Evolutionary conservation across 2,888 invertebrate species (phyloP).

Genomic region (Cosmia pyralina): DNA sequence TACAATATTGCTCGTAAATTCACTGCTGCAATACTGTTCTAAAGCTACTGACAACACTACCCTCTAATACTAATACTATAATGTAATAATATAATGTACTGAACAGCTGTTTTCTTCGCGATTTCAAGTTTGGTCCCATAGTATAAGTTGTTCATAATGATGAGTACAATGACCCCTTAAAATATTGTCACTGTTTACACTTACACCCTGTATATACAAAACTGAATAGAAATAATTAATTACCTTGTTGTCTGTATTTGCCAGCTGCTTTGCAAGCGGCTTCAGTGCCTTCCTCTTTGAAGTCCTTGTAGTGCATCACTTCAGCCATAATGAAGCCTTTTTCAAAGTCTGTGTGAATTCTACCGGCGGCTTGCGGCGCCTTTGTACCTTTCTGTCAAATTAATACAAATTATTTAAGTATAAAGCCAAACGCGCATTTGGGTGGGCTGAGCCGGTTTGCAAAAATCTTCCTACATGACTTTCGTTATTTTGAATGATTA

Average conservation of each 20-base stretch:
- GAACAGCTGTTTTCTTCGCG: too few species aligned
- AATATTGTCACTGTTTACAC: too few species aligned
- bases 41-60: too few species aligned
- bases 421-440: not conserved
- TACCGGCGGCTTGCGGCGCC: slow-evolving; percentile 99
- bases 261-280: slow-evolving; percentile 98
- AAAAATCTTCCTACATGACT: not conserved
- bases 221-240: not conserved
- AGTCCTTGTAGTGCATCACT: slow-evolving; percentile 99
- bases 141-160: too few species aligned
- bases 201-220: not conserved
- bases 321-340: slow-evolving; percentile 99
- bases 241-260: slow-evolving; percentile 99
- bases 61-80: too few species aligned
- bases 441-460: not conserved
- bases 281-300: slow-evolving; percentile 98
- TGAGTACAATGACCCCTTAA: too few species aligned
- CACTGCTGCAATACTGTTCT: too few species aligned
- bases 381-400: slow-evolving; percentile 96
- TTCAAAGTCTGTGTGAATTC: slow-evolving; percentile 99
- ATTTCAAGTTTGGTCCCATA: too few species aligned
- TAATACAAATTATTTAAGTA: not conserved
- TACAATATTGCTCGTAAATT: too few species aligned
- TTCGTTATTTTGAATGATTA: not conserved
- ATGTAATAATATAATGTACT: too few species aligned